These are phyloP conservation scores for Aphis craccivora DNA, from an alignment of 1,140 invertebrate species.

Conservation along the genomic window DNA sequence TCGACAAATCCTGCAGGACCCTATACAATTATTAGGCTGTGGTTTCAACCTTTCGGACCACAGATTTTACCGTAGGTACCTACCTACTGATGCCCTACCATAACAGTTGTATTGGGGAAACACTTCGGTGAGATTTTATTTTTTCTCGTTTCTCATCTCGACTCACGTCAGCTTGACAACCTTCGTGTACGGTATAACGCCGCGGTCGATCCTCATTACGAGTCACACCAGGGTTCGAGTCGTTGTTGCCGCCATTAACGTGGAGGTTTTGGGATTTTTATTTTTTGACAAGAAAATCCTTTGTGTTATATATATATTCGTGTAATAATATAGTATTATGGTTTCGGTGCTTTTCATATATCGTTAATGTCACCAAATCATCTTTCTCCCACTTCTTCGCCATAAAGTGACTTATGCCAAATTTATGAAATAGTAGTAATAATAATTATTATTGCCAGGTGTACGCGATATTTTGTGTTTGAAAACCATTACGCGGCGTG, in stretches of 20 bases:
- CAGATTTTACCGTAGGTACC: too few species aligned
- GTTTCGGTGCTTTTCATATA: neutral
- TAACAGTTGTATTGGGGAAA: neutral
- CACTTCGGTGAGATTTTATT: neutral
- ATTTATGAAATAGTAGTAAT: neutral
- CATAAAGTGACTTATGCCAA: neutral
- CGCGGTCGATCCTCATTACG: constrained; percentile 30
- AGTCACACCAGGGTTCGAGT: constrained; percentile 43
- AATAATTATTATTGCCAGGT: constrained; percentile 6
- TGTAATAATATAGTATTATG: neutral
- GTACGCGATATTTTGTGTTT: neutral
- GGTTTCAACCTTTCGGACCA: neutral
- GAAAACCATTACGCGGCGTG: neutral
- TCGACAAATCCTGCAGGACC: neutral
- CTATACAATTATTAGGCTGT: constrained; percentile 12
- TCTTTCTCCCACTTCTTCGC: neutral
- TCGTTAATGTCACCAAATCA: constrained; percentile 33
- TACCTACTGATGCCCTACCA: neutral
- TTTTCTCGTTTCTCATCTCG: constrained; percentile 5
- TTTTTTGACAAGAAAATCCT: constrained; percentile 48
- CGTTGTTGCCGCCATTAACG: constrained; percentile 22
- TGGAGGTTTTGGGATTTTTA: neutral
- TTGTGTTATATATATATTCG: neutral
- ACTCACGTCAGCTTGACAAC: constrained; percentile 15
- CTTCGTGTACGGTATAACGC: neutral